Evolutionary conservation across 2,797 vertebrate species (phyloP).

Genomic region (Sandelia bainsii): DNA sequence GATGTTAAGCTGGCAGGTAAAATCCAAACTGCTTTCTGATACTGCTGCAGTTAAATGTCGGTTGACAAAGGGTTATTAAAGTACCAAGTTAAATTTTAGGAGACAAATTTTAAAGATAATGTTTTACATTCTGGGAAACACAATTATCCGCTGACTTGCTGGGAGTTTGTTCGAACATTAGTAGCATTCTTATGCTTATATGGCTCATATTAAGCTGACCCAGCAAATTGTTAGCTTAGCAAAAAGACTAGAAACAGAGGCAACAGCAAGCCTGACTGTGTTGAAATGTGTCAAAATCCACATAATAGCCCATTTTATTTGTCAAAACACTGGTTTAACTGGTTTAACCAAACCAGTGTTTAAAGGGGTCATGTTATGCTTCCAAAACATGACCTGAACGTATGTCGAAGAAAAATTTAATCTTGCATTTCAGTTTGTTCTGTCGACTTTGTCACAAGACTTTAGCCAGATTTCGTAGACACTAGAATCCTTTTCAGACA

Average conservation of each 20-base stretch:
- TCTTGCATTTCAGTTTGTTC: no score
- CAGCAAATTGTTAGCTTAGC: neutral
- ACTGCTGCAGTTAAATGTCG: conserved; percentile 22
- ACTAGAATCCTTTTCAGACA: no score
- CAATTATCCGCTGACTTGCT: neutral
- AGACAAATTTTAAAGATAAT: neutral
- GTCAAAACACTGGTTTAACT: no score
- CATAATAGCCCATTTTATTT: no score
- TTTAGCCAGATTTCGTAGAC: no score
- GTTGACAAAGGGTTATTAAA: conserved; percentile 41
- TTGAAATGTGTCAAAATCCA: neutral
- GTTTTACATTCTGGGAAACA: neutral
- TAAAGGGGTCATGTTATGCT: no score
- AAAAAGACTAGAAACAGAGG: neutral
- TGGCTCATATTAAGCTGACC: neutral
- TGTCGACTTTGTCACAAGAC: no score
- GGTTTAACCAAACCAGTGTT: no score
- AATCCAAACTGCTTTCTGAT: conserved; percentile 43
- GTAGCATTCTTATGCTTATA: neutral
- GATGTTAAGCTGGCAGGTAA: conserved; percentile 52
- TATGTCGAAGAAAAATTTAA: no score
- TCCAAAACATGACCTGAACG: no score
- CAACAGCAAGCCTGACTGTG: neutral
- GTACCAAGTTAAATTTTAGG: conserved; percentile 1
- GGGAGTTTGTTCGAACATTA: neutral